Conservation (phyloP, 1,140 invertebrate genomes). For the Aphis gossypii region DNA sequence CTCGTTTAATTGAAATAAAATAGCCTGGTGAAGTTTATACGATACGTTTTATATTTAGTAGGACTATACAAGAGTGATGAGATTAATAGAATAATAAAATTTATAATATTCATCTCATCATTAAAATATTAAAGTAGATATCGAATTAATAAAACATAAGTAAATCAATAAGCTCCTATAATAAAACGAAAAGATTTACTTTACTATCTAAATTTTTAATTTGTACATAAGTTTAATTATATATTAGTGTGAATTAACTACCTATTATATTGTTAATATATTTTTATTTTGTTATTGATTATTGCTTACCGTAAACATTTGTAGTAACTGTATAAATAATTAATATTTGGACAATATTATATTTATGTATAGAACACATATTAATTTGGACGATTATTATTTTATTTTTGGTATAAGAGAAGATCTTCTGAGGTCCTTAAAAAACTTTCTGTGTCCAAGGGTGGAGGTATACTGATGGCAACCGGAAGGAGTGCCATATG, state of each 20-base stretch:
- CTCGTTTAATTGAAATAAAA: neutral
- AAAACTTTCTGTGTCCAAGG: constrained; percentile 30
- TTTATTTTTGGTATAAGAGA: neutral
- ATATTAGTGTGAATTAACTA: neutral
- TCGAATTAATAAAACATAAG: neutral
- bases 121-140: neutral
- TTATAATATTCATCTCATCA: neutral
- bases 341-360: neutral
- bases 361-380: neutral
- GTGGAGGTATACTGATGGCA: constrained; percentile 43
- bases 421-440: neutral
- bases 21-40: neutral
- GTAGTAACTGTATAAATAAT: neutral
- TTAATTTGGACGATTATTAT: neutral
- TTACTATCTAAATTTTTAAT: neutral
- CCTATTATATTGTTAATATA: neutral
- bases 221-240: neutral
- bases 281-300: neutral
- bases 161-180: neutral
- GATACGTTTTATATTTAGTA: neutral
- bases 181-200: neutral
- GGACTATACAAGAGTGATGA: neutral
- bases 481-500: constrained; percentile 38
- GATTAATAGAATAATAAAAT: neutral
- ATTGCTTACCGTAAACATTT: neutral